Evolutionary conservation across 1,140 invertebrate species (phyloP), one percentile per base, ranked within the genome.

Genomic region (Anoplolepis gracilipes): DNA sequence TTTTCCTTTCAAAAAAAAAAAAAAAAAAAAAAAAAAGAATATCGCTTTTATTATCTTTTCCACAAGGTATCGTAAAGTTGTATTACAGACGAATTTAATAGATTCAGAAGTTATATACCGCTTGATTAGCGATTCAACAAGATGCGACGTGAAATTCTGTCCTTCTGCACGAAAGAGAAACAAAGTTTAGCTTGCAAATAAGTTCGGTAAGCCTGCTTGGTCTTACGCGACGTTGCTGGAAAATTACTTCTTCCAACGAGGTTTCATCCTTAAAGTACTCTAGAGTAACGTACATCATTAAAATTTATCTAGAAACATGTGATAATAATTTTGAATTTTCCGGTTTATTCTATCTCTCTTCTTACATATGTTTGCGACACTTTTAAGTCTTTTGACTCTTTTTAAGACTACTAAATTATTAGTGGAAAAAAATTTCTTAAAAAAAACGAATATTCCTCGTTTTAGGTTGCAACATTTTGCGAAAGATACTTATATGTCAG

Each of bases 121-220:
- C 19, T 46, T 73, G 78, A 81, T 81, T 82, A 73, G 49, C 67
- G 42, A 82, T 82, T 82, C 67, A 55, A 49, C 28, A 28, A 73
- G 46, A 30, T 6, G 13, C 62, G 46, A 28, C 62, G 77, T 69
- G 64, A 70, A 79, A 81, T 79, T 67, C 62, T 30, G 76, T 55
- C 78, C 42, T 72, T 72, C 53, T 42, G 53, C 39, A 55, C 39
- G 25, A 16, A 46, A 57, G 53, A 59, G 67, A 61, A 57, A 61
- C 53, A 69, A 82, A 70, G 59, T 82, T 82, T 82, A 72, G 49
- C 67, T 82, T 82, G 67, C 78, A 82, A 82, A 82, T 73, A 82
- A 82, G 67, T 72, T 33, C 22, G 36, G 36, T 59, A 72, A 82
- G 36, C 53, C 13, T 7, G 36, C 53, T 33, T 16, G 25, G 33